A percentile compares a stretch with the other conserved stretches of the same genome.
These are phyloP conservation scores for Platorchestia sp. DNA, from an alignment of 1,140 invertebrate species.

Conservation along the genomic window DNA sequence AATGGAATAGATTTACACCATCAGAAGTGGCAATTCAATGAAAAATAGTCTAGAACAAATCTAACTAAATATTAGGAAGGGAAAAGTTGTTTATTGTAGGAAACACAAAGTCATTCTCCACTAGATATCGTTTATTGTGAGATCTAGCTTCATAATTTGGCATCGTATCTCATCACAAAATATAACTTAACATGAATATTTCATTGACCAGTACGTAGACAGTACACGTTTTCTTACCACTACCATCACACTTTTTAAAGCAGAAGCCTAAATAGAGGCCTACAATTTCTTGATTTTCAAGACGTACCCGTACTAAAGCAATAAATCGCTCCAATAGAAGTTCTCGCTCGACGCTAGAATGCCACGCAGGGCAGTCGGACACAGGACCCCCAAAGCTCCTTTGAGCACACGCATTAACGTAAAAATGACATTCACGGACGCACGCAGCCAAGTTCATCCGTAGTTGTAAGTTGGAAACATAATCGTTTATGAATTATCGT, in stretches of 20 bases:
- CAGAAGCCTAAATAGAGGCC: not conserved
- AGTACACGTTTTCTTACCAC: slow-evolving; percentile 4
- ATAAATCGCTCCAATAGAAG: not conserved
- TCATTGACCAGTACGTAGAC: slow-evolving; percentile 10
- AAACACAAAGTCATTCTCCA: not conserved
- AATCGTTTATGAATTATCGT: not conserved
- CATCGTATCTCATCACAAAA: slow-evolving; percentile 28
- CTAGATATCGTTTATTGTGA: slow-evolving; percentile 47
- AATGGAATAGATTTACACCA: too few relatives aligned
- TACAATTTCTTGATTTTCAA: not conserved
- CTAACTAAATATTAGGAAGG: not conserved
- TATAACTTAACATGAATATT: slow-evolving; percentile 11
- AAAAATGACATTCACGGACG: not conserved
- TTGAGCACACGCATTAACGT: too few relatives aligned
- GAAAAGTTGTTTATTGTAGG: not conserved
- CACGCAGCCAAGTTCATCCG: not conserved
- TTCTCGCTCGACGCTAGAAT: not conserved
- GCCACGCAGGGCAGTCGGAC: not conserved
- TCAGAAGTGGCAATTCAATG: too few relatives aligned
- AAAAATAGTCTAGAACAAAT: too few relatives aligned
- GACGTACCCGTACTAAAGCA: slow-evolving; percentile 6
- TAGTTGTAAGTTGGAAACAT: not conserved
- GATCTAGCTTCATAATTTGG: slow-evolving; percentile 40
- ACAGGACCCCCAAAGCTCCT: too few relatives aligned
- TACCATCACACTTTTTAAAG: slow-evolving; percentile 31